These are phyloP conservation scores for Hypomecis atomaria DNA, from an alignment of 2,888 invertebrate genomes.

Conservation along the genomic window DNA sequence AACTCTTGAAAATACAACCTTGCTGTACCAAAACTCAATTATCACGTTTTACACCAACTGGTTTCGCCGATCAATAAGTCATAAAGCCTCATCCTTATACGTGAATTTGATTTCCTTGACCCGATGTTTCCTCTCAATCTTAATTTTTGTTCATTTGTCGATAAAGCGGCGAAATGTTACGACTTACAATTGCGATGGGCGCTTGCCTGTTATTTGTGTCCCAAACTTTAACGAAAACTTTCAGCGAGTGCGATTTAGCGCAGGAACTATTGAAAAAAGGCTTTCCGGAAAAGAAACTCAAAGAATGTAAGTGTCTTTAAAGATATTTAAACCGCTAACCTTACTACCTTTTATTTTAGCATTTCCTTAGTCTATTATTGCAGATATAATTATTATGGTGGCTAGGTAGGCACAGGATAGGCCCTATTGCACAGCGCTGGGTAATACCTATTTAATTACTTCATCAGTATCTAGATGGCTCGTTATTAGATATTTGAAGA, in stretches of 20 bases:
- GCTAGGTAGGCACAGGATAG: too few relatives aligned
- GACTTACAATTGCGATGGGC: constrained; percentile 41
- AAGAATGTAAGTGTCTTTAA: constrained; percentile 56
- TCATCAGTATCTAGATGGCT: too few relatives aligned
- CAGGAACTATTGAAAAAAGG: constrained; percentile 56
- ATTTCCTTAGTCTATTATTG: too few relatives aligned
- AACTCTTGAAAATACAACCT: constrained; percentile 12
- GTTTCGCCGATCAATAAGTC: constrained; percentile 51
- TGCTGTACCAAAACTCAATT: constrained; percentile 30
- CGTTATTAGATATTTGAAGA: too few relatives aligned
- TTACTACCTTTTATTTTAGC: too few relatives aligned
- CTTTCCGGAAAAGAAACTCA: constrained; percentile 55
- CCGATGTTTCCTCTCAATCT: constrained; percentile 40
- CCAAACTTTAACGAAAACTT: constrained; percentile 42
- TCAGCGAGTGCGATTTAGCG: constrained; percentile 57
- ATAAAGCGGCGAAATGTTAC: constrained; percentile 48
- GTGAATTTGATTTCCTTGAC: constrained; percentile 54
- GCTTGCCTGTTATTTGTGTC: constrained; percentile 39
- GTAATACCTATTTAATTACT: too few relatives aligned
- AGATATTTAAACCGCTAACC: too few relatives aligned
- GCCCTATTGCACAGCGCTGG: too few relatives aligned
- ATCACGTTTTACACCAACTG: constrained; percentile 37
- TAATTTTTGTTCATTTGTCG: constrained; percentile 43
- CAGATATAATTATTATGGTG: too few relatives aligned
- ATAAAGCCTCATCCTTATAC: constrained; percentile 44